Base-by-base conservation (phyloP, 2,113 vertebrate genomes). In the Semicossyphus pulcher region DNA sequence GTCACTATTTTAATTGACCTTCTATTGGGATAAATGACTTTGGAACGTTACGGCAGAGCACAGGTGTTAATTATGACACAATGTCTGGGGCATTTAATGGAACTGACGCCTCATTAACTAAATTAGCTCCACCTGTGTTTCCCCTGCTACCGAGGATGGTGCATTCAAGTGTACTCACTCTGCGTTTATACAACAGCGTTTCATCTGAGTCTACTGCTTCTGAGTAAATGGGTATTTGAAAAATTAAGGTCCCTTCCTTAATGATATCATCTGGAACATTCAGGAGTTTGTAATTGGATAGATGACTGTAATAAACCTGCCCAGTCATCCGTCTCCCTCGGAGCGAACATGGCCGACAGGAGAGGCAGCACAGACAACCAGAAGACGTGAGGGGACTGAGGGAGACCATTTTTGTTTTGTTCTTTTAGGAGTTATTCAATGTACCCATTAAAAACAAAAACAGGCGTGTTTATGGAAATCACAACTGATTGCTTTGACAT, bases 241-340 rank as follows among this genome's bases (percentile, higher is more conserved):
- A 73, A 18, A 37, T 52, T 26, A 28, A 14, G 14, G 47, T 5
- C 41, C 10, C 3, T 28, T n/a, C 12, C 28, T 62, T 67, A 44
- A 72, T 56, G 9, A 72, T 21, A 41, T 14, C 5, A 39, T 44
- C 10, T 39, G 21, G 29, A 10, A 53, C 52, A 53, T 64, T 69
- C 21, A 25, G 51, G 34, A 21, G 7, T 49, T 37, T 51, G 34
- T 18, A 16, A 23, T 25, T 48, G 6, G 21, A 68, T 25, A 31
- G 52, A 72, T 79, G 57, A 34, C 47, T 57, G 47, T 21, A 68
- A 56, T 52, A 45, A 36, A 57, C 31, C 14, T 7, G 4, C 32
- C 25, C 8, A 10, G 48, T 63, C 48, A 52, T 9, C 21, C 36
- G 48, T 26, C 47, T 72, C 36, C 26, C 42, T 21, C 15, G 34